Percentiles rank a stretch among this genome's conserved stretches.
Evolutionary conservation across 2,797 vertebrate species (phyloP).

Genomic region (Chiroxiphia lanceolata): DNA sequence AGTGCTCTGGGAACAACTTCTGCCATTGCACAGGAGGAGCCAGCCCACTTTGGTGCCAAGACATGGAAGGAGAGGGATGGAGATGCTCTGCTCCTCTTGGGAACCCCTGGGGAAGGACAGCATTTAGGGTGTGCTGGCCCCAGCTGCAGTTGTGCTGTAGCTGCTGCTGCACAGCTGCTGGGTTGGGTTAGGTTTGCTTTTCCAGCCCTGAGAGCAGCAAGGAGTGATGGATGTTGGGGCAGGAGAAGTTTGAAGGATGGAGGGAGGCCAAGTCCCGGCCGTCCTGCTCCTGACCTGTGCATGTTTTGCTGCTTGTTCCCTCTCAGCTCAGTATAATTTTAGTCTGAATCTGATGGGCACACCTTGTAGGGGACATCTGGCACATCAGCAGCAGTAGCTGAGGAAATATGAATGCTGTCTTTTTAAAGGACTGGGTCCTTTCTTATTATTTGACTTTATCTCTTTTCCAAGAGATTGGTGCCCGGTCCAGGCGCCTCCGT

Average conservation of each 20-base stretch:
- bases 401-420: background rate
- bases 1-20: no score
- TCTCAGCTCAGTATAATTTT: background rate
- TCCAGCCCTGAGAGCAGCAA: background rate
- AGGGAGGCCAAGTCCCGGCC: background rate
- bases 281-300: background rate
- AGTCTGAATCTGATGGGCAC: background rate
- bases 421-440: background rate
- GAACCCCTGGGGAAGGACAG: no score
- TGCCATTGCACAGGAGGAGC: no score
- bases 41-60: no score
- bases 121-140: no score
- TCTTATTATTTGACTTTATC: background rate
- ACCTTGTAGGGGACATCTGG: background rate
- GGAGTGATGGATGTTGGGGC: background rate
- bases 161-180: background rate
- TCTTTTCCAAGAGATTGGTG: background rate
- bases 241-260: background rate
- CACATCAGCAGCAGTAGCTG: background rate
- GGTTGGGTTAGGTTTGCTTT: background rate
- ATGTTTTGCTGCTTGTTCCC: background rate
- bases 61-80: no score
- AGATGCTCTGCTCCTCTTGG: no score
- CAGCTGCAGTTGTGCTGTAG: no score
- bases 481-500: accelerated